Base-by-base conservation (phyloP, 2,797 vertebrate species). In the Lithobates pipiens region DNA sequence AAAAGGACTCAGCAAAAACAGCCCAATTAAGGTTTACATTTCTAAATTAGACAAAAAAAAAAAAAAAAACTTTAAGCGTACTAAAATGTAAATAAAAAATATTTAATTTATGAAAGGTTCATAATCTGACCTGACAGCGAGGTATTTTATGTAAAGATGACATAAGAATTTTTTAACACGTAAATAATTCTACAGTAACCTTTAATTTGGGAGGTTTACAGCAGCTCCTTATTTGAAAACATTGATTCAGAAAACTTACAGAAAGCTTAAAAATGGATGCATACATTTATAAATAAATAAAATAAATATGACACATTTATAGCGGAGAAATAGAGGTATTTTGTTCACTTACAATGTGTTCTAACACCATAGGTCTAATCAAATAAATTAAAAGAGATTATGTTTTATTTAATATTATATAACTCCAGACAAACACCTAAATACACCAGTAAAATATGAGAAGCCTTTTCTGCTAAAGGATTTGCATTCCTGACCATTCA, bases 1-100 rank as follows among this genome's bases (percentile, higher is more conserved):
- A 67, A 61, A 71, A 73, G 16, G 34, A 27, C 46, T 71, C 29
- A 57, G 23, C 39, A 74, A 74, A 44, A 46, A 46, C n/a, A 46
- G 13, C 42, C 78, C 78, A 80, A 80, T 54, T 32, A 80, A 11
- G 46, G n/a, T 8, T 34, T 39, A 23, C 23, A 39, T 63, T 34
- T 63, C 39, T 44, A 42, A 61, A 44, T n/a, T 21, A 15, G 27
- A 10, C 4, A 44, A 44, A 46, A 73, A 44, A 1, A 6, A 36
- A 39, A 72, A 21, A 11, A n/a, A 23, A 44, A 44, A 3, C n/a
- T n/a, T 1, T 16, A 18, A 54, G 7, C 16, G 11, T 25, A 25
- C 46, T 13, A 46, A 1, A 63, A 18, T 34, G 44, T 61, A 79
- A 81, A 42, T 21, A 36, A 21, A 9, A 36, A 42, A 71, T 57